phyloP scores from a whole-genome alignment of 2,113 vertebrate genomes.

The Haemorhous mexicanus region DNA sequence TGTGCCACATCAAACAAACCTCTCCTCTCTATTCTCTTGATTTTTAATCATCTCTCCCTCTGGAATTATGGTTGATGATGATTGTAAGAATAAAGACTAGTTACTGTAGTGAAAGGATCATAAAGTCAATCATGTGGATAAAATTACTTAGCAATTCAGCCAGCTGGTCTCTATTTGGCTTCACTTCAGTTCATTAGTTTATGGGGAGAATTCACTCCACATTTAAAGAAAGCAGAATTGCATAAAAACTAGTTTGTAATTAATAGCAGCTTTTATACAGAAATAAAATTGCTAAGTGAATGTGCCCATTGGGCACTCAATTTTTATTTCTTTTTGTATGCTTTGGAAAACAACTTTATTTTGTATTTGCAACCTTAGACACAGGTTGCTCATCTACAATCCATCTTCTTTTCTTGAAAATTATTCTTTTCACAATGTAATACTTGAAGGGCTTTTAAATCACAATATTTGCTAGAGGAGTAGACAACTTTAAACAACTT shows the following conservation, averaged over 20 bases:
- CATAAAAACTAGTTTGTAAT: conserved; percentile 77
- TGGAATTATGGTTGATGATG: conserved; percentile 81
- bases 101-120: conserved; percentile 89
- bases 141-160: conserved; percentile 91
- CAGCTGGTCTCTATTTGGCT: conserved; percentile 86
- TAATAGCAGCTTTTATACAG: conserved; percentile 76
- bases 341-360: conserved; percentile 37
- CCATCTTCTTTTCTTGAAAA: not conserved
- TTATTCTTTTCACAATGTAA: not conserved
- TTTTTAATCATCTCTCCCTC: conserved; percentile 83
- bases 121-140: conserved; percentile 96
- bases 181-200: conserved; percentile 81
- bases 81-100: conserved; percentile 93
- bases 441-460: conserved; percentile 45
- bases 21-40: conserved; percentile 72
- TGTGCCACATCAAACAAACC: conserved; percentile 73
- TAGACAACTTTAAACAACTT: conserved; percentile 23
- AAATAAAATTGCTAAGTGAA: conserved; percentile 61
- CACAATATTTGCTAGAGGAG: conserved; percentile 29
- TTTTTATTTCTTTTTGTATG: conserved; percentile 48
- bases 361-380: conserved; percentile 29
- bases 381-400: not conserved
- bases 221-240: conserved; percentile 74
- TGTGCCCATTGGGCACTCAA: conserved; percentile 16
- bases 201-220: conserved; percentile 75